Conservation (phyloP, 1,140 invertebrate genomes). For the Mizuhopecten yessoensis region DNA sequence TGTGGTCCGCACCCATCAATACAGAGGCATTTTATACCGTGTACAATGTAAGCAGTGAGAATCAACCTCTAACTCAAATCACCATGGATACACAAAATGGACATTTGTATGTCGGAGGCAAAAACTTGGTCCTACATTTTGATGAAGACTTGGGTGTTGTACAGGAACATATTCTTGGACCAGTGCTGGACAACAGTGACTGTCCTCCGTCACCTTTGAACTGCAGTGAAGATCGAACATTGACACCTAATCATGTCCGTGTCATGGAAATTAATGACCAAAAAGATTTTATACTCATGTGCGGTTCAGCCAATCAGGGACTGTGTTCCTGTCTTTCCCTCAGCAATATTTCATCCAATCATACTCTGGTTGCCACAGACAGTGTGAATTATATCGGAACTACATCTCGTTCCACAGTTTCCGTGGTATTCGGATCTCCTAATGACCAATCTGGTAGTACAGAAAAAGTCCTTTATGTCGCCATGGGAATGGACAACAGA, state of each 20-base stretch:
- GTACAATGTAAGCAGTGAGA: constrained; percentile 45
- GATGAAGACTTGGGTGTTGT: constrained; percentile 43
- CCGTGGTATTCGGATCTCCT: constrained; percentile 51
- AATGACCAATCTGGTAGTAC: not conserved
- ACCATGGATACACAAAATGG: constrained; percentile 44
- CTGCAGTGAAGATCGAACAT: not conserved
- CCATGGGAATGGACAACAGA: constrained; percentile 54
- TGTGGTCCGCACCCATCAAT: not conserved
- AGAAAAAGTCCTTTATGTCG: constrained; percentile 54
- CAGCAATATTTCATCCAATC: constrained; percentile 50
- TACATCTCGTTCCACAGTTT: constrained; percentile 43
- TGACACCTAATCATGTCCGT: constrained; percentile 53
- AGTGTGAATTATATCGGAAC: constrained; percentile 48
- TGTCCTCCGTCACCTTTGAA: constrained; percentile 44
- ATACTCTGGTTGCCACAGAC: constrained; percentile 12
- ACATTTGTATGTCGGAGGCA: constrained; percentile 51
- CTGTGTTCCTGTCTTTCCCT: constrained; percentile 47
- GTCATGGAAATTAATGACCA: constrained; percentile 55
- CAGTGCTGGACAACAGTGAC: constrained; percentile 38
- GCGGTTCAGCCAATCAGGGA: constrained; percentile 57
- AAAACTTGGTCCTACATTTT: constrained; percentile 49
- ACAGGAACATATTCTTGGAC: constrained; percentile 42
- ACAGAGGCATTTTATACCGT: not conserved
- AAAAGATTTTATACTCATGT: constrained; percentile 51
- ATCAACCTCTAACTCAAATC: constrained; percentile 46